Base-by-base conservation (phyloP, 2,888 invertebrate genomes). In the Schizaphis graminum region DNA sequence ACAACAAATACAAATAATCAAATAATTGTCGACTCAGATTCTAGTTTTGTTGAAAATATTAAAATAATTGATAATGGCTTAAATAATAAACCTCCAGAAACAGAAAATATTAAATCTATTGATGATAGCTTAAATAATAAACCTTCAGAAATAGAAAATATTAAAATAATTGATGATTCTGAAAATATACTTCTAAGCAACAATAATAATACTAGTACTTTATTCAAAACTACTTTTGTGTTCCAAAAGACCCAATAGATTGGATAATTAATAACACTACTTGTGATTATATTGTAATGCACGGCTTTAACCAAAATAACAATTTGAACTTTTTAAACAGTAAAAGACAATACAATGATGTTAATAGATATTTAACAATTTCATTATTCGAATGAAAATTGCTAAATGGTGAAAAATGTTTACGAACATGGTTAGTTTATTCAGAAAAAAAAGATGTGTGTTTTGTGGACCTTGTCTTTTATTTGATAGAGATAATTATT, bases 201-300 rank as follows among this genome's bases (percentile, higher is more conserved):
- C n/a, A 85, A 85, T 85, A 24, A 44, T 85, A 44, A 44, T 44
- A 85, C 85, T 11, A 85, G 44, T 85, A 85, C 85, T 85, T 85
- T 44, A 85, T 85, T 44, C 26, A 85, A 85, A 21, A 85, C 44
- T 85, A 85, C 85, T 85, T 85, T 85, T 85, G 85, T 85, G 41
- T 85, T 85, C 44, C 85, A 85, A 85, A 44, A 85, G 95, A 96
- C 56, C 89, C 94, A 56, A n/a, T 49, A 85, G 91, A 91, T 49
- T 91, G 91, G 91, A 84, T n/a, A 91, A 49, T 91, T 47, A 35
- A 84, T 91, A 85, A 91, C 16, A 67, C 84, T 56, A 91, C 91
- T 84, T 47, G 47, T 85, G 84, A 91, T 67, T 56, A 91, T 67
- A 85, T 56, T 41, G 91, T 85, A 44, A 67, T 47, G 21, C 61